Evolutionary conservation across 2,888 invertebrate genomes (phyloP).

Genomic region (Fragum whitleyi): DNA sequence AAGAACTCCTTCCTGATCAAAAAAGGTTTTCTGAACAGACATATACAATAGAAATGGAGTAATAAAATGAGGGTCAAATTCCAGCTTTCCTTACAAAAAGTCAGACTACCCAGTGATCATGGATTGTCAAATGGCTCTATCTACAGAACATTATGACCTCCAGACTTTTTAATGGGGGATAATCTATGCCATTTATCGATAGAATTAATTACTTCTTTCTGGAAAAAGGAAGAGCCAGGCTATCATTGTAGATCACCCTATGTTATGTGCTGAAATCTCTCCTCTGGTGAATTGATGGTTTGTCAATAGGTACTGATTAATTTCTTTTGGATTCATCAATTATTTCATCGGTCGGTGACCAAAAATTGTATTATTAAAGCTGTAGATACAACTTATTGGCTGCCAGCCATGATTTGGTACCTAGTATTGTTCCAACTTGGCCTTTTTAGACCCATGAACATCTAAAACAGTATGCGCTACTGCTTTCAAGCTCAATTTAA

Average conservation of each 20-base stretch:
- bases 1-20: too few relatives aligned
- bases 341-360: too few relatives aligned
- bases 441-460: too few relatives aligned
- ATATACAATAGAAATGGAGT: not conserved
- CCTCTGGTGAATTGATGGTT: not conserved
- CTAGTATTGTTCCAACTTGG: too few relatives aligned
- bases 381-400: too few relatives aligned
- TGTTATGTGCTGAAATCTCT: not conserved
- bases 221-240: not conserved
- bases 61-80: conserved; percentile 1
- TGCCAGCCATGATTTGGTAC: too few relatives aligned
- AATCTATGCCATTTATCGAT: not conserved
- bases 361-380: too few relatives aligned
- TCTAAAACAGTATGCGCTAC: too few relatives aligned
- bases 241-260: not conserved
- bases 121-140: not conserved
- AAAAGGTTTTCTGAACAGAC: not conserved
- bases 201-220: conserved; percentile 1
- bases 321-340: too few relatives aligned
- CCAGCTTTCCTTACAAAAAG: not conserved
- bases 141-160: not conserved
- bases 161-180: not conserved
- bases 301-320: not conserved
- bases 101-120: not conserved
- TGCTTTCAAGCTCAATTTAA: too few relatives aligned